A percentile compares a stretch with the other conserved stretches of the same genome.
phyloP scores from a whole-genome alignment of 2,113 vertebrate genomes.

The Poeciliopsis prolifica region DNA sequence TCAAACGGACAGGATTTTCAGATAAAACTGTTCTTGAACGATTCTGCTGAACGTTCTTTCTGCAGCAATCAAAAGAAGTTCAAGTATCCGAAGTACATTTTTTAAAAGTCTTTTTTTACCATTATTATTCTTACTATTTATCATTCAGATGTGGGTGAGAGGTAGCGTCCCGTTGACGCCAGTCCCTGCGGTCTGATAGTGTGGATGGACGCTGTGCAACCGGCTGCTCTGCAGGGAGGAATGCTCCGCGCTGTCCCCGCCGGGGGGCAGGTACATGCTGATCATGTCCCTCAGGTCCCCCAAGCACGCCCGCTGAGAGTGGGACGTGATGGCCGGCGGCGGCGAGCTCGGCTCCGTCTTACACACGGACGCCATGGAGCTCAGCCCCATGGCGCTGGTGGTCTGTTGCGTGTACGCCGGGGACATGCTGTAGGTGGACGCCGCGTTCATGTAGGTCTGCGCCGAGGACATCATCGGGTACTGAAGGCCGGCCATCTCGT shows the following conservation, averaged over 20 bases:
- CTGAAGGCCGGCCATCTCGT: conserved; percentile 96
- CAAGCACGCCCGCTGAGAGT: conserved; percentile 95
- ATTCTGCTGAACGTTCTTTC: conserved; percentile 3
- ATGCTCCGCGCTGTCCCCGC: conserved; percentile 91
- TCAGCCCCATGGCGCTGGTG: conserved; percentile 87
- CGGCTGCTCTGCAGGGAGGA: conserved; percentile 88
- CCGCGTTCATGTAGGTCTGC: conserved; percentile 95
- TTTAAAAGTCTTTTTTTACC: conserved; percentile 35
- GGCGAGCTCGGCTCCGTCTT: conserved; percentile 97
- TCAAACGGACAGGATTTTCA: conserved; percentile 60
- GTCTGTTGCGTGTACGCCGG: conserved; percentile 91
- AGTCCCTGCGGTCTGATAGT: conserved; percentile 94
- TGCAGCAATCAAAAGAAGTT: conserved; percentile 74
- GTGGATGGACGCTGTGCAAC: conserved; percentile 96
- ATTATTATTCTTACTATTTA: background rate
- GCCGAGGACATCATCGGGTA: conserved; percentile 98
- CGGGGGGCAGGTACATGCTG: conserved; percentile 98
- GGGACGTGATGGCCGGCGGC: conserved; percentile 93
- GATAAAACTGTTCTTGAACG: conserved; percentile 55
- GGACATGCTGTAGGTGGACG: conserved; percentile 91
- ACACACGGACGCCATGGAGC: conserved; percentile 91
- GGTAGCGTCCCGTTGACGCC: conserved; percentile 95
- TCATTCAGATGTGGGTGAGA: conserved; percentile 92
- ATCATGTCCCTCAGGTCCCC: conserved; percentile 99
- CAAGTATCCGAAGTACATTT: conserved; percentile 81